A percentile compares a stretch with the other conserved stretches of the same genome.
These are phyloP conservation scores for Phaedon cochleariae DNA, from an alignment of 2,888 invertebrate genomes.

Conservation along the genomic window DNA sequence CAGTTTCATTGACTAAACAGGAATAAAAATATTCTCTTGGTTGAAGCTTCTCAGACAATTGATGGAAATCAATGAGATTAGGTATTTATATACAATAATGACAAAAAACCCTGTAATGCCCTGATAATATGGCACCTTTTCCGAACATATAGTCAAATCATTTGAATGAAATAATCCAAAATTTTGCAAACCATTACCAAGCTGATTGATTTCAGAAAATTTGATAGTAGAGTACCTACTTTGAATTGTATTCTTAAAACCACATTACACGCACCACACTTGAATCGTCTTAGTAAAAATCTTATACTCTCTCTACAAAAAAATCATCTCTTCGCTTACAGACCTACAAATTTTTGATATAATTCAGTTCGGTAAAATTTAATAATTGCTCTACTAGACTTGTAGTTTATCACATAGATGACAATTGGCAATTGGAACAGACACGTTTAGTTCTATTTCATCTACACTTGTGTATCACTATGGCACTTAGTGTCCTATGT, in stretches of 20 bases:
- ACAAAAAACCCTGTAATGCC: too few relatives aligned
- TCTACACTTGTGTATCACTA: slow-evolving; percentile 58
- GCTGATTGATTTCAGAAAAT: not conserved
- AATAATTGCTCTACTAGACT: slow-evolving; percentile 55
- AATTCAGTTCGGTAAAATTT: slow-evolving; percentile 34
- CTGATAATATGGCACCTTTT: too few relatives aligned
- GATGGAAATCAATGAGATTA: too few relatives aligned
- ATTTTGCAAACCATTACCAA: not conserved
- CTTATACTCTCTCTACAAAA: slow-evolving; percentile 46
- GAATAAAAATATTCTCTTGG: too few relatives aligned
- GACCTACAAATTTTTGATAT: slow-evolving; percentile 49
- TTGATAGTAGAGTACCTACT: slow-evolving; percentile 32
- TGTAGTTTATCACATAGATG: slow-evolving; percentile 63
- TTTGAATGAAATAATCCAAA: slow-evolving; percentile 2
- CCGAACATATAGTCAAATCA: not conserved
- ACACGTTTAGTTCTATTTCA: slow-evolving; percentile 54
- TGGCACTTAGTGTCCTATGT: slow-evolving; percentile 59
- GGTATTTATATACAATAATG: too few relatives aligned
- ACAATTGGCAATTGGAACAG: slow-evolving; percentile 60
- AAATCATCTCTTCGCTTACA: slow-evolving; percentile 51
- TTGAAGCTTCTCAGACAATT: too few relatives aligned
- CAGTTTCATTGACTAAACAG: too few relatives aligned
- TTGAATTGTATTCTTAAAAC: slow-evolving; percentile 40
- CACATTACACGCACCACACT: slow-evolving; percentile 56
- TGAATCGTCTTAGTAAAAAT: slow-evolving; percentile 53